A percentile compares a stretch with the other conserved stretches of the same genome.
Evolutionary conservation across 2,113 vertebrate genomes (phyloP).

Genomic region (Notothenia rossii): DNA sequence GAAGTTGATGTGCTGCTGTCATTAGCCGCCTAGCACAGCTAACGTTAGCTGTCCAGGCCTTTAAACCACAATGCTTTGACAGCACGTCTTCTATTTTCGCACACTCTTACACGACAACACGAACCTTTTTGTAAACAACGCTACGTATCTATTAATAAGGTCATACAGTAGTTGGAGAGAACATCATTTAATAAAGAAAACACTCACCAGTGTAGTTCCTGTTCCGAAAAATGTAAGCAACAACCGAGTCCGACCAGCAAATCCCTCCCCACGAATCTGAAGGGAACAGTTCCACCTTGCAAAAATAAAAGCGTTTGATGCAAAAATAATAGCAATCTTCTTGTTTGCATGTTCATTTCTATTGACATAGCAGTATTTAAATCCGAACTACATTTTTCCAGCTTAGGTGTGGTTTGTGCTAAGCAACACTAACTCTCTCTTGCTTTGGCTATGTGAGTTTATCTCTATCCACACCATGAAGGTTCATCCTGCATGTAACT

Average conservation of each 20-base stretch:
- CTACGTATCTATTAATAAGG: rapidly evolving
- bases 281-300: conserved; percentile 55
- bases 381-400: neutral
- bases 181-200: conserved; percentile 15
- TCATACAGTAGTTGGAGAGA: neutral
- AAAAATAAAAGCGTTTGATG: neutral
- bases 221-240: conserved; percentile 49
- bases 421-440: neutral
- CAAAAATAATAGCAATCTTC: neutral
- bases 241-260: conserved; percentile 57
- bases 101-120: neutral
- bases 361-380: neutral
- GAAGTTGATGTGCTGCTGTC: conserved; percentile 38
- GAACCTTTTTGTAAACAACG: rapidly evolving
- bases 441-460: neutral
- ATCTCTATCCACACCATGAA: neutral
- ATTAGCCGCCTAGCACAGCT: conserved; percentile 53
- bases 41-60: conserved; percentile 58
- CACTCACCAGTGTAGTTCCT: conserved; percentile 67
- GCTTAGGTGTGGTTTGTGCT: neutral
- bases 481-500: conserved; percentile 6
- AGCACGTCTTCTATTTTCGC: neutral
- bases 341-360: neutral
- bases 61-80: neutral
- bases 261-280: conserved; percentile 49